Evolutionary conservation across 2,113 vertebrate species (phyloP), one percentile per base, ranked within the genome.

Genomic region (Neolamprologus modestus): DNA sequence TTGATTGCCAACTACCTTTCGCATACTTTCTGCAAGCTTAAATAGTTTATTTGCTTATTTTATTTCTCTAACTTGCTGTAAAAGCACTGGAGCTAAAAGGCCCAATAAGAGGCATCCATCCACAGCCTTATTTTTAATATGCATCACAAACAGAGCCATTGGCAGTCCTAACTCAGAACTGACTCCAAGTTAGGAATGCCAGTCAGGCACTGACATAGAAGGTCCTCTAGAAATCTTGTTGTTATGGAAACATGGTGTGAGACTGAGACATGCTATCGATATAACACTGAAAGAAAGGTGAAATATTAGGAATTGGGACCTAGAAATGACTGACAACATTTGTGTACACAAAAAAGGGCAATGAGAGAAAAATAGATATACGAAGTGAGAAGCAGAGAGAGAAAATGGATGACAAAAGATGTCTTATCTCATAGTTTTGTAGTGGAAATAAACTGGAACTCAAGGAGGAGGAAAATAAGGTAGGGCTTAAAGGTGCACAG

Each of bases 381-480:
- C 6, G 2, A 61, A 54, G 42, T 47, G 9, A 82, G 26, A 31
- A 63, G 24, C 2, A 84, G 13, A 2, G 21, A 45, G 63, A 52
- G 52, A 83, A 2, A 8, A 45, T 63, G 17, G 79, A 85, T 89
- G 81, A 89, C 84, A 82, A 84, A 19, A 87, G 5, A 88, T 89
- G 87, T 76, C 19, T 91, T 91, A 89, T 89, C 87, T 54, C 76
- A 53, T 19, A 24, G 26, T 24, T 57, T 12, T 88, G 81, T 14
- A 31, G 47, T 52, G 61, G 86, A 91, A 87, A 85, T 89, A 89
- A 89, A 82, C 57, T 47, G 73, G 50, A 89, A 89, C 73, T 90
- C 79, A 87, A 92, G 91, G 92, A 78, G 92, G 90, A 92, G 89
- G 33, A 89, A 91, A 90, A 73, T 17, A 82, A 54, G 89, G 91